Evolutionary conservation across 2,888 invertebrate species (phyloP).

Genomic region (Rhamphomyia laevipes): DNA sequence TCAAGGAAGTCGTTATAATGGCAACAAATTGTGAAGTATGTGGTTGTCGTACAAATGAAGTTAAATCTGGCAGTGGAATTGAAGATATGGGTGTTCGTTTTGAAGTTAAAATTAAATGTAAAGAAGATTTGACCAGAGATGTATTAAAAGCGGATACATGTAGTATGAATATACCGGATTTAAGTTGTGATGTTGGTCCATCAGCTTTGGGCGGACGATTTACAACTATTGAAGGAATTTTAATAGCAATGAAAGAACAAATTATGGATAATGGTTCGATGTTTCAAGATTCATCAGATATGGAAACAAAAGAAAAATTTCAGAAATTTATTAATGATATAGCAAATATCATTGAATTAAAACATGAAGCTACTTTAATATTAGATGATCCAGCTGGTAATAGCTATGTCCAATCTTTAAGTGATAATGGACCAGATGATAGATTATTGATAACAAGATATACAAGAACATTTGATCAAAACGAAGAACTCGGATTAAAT

Average conservation of each 20-base stretch:
- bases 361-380: conserved; percentile 56
- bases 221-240: conserved; percentile 87
- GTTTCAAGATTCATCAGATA: conserved; percentile 60
- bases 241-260: conserved; percentile 67
- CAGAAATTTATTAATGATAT: conserved; percentile 53
- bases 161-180: conserved; percentile 65
- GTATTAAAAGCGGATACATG: conserved; percentile 88
- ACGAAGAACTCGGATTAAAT: conserved; percentile 89
- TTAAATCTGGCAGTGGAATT: conserved; percentile 86
- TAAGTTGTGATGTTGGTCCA: conserved; percentile 77
- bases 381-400: conserved; percentile 97
- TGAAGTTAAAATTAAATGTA: conserved; percentile 55
- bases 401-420: conserved; percentile 84
- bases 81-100: conserved; percentile 69
- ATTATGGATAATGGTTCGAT: conserved; percentile 53
- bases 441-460: conserved; percentile 66
- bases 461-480: conserved; percentile 76
- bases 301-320: conserved; percentile 43
- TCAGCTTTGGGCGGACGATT: conserved; percentile 84
- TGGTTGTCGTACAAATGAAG: conserved; percentile 88
- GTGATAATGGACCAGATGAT: conserved; percentile 53
- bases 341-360: conserved; percentile 51
- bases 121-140: conserved; percentile 81
- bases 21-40: conserved; percentile 86
- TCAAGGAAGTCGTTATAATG: conserved; percentile 98